Percentiles rank a stretch among this genome's conserved stretches.
These are phyloP conservation scores for Drosophila nigricruria DNA, from an alignment of 2,888 invertebrate species.

Conservation along the genomic window DNA sequence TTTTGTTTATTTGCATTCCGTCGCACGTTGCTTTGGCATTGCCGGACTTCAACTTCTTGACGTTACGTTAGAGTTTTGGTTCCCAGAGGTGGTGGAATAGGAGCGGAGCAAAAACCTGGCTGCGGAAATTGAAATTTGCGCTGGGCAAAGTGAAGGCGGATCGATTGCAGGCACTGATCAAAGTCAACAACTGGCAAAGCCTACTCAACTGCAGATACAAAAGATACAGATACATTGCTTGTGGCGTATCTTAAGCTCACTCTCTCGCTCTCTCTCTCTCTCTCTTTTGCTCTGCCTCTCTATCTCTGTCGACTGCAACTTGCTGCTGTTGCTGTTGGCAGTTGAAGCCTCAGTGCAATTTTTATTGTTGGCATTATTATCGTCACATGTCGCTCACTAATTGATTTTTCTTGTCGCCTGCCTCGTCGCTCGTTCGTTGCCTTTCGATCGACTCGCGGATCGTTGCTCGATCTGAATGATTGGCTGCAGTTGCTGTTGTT, in stretches of 20 bases:
- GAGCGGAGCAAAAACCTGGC: conserved; percentile 9
- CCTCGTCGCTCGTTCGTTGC: conserved; percentile 64
- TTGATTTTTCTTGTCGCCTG: conserved; percentile 86
- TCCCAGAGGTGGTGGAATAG: conserved; percentile 35
- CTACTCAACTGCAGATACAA: conserved; percentile 40
- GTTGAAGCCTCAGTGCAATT: conserved; percentile 61
- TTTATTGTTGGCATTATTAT: conserved; percentile 84
- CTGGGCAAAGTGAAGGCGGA: conserved; percentile 69
- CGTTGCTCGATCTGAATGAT: conserved; percentile 72
- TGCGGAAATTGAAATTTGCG: conserved; percentile 65
- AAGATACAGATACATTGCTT: conserved; percentile 40
- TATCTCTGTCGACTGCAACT: conserved; percentile 7
- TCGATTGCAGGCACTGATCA: conserved; percentile 68
- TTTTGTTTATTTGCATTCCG: conserved; percentile 68
- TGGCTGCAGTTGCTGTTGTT: conserved; percentile 40
- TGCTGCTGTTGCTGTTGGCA: conserved; percentile 20
- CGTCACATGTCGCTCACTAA: conserved; percentile 86
- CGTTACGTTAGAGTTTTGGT: conserved; percentile 50
- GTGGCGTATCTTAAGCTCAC: conserved; percentile 24
- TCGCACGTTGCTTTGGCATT: conserved; percentile 18
- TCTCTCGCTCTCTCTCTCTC: conserved; percentile 4
- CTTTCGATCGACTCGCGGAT: conserved; percentile 51
- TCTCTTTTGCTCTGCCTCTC: conserved; percentile 9
- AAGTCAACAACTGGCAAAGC: conserved; percentile 49
- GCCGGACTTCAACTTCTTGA: conserved; percentile 43